A percentile compares a stretch with the other conserved stretches of the same genome.
Conservation (phyloP, 2,888 invertebrate species). For the Pseudococcus jackbeardsleyi region DNA sequence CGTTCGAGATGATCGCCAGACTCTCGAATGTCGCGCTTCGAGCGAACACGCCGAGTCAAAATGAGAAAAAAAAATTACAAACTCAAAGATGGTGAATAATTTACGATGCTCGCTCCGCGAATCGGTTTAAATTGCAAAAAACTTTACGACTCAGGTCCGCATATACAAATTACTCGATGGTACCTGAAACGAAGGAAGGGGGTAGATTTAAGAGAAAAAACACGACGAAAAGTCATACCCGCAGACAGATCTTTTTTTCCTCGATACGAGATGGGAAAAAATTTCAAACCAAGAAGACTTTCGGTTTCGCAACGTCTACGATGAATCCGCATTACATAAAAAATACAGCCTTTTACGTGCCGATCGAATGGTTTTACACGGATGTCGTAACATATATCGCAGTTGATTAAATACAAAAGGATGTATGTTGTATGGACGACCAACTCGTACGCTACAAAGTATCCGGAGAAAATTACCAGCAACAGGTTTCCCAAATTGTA, state of each 20-base stretch:
- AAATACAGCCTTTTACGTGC: conserved; percentile 41
- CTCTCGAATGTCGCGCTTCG: conserved; percentile 47
- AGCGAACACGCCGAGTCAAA: conserved; percentile 21
- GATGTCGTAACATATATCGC: conserved; percentile 51
- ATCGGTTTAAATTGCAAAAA: conserved; percentile 13
- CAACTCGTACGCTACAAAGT: neutral
- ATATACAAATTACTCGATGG: neutral
- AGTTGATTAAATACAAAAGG: conserved; percentile 44
- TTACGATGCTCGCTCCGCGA: conserved; percentile 1
- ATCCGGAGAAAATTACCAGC: conserved; percentile 42
- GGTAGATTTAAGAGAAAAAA: too few relatives aligned
- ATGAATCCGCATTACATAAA: conserved; percentile 37
- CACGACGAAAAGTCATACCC: too few relatives aligned
- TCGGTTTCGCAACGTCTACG: conserved; percentile 14
- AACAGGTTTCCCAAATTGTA: conserved; percentile 51
- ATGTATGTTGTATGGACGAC: neutral
- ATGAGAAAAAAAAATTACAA: neutral
- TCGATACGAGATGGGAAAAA: neutral
- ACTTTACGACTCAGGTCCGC: neutral
- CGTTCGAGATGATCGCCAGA: conserved; percentile 22
- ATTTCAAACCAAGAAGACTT: conserved; percentile 40
- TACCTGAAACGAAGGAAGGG: neutral
- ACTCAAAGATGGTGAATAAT: conserved; percentile 38
- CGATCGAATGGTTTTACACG: conserved; percentile 49
- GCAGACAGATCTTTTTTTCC: neutral